Evolutionary conservation across 2,113 vertebrate species (phyloP), one percentile per base, ranked within the genome.

Genomic region (Felis chaus): DNA sequence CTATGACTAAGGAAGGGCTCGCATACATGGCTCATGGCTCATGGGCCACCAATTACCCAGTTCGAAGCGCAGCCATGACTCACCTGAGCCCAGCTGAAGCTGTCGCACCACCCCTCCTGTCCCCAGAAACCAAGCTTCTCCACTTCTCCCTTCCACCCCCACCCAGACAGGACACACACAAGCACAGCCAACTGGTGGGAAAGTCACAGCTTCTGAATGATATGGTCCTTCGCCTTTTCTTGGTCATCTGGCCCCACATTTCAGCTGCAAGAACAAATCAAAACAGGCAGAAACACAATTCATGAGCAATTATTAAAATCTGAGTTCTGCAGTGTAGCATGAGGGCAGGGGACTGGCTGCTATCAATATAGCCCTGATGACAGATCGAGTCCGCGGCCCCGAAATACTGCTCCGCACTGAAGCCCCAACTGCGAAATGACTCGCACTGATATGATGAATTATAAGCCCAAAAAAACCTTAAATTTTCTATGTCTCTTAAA

Each of bases 401-500:
- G 0, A 87, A 91, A 85, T 69, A 79, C 80, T 63, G 55, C 85
- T 78, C 81, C 29, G n/a, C 29, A 0, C 80, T 19, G 53, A 85
- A 76, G 80, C n/a, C 76, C 96, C 63, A 66, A 78, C 57, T n/a
- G 76, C n/a, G 63, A 41, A 81, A 89, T 65, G 87, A 87, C 91
- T 31, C 4, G 0, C 14, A 2, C 68, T 19, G 66, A 69, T 80
- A 21, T 97, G 96, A 98, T 97, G 88, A 97, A 98, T 97, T 65
- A 19, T 81, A 78, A 97, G 83, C 63, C 96, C 61, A 80, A 66
- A 95, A 97, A 95, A 96, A 57, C 45, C 96, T 97, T 96, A 97
- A 96, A 97, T 97, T 98, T 97, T 97, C 97, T 98, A 98, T 98
- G 97, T 94, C 97, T 97, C 97, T 98, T 97, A 98, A 98, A 98